These are phyloP conservation scores for Hycleus phaleratus DNA, from an alignment of 1,140 invertebrate genomes.

Conservation along the genomic window DNA sequence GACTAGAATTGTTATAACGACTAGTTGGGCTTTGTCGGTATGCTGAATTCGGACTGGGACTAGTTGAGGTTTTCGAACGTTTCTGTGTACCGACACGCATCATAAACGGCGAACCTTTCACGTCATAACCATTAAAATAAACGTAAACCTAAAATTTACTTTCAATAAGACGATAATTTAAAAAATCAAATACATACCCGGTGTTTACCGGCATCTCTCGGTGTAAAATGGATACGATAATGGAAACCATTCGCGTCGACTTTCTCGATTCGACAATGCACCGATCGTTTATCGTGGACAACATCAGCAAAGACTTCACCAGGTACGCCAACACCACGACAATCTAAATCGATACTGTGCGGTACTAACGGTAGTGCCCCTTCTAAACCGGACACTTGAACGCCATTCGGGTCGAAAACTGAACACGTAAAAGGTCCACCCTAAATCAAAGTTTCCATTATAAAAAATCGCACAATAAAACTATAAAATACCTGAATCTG, in stretches of 20 bases:
- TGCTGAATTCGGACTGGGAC: conserved; percentile 25
- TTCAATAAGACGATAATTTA: background rate
- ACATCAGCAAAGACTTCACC: conserved; percentile 86
- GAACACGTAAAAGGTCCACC: conserved; percentile 95
- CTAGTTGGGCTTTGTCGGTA: conserved; percentile 41
- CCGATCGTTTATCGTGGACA: conserved; percentile 71
- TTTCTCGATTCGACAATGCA: conserved; percentile 78
- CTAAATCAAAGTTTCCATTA: conserved; percentile 26
- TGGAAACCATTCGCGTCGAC: conserved; percentile 61
- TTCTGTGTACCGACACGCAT: conserved; percentile 66
- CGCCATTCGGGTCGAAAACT: conserved; percentile 90
- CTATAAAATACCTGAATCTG: conserved; percentile 67
- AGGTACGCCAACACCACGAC: conserved; percentile 72
- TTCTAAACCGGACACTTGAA: conserved; percentile 67
- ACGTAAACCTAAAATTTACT: conserved; percentile 62
- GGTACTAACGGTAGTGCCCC: conserved; percentile 67
- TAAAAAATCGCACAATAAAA: background rate
- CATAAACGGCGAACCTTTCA: conserved; percentile 83
- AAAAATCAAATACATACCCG: conserved; percentile 44
- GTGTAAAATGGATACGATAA: conserved; percentile 84
- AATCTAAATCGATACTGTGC: conserved; percentile 66
- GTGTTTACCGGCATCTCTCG: conserved; percentile 84
- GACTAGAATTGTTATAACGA: conserved; percentile 26
- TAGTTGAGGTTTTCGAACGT: conserved; percentile 36
- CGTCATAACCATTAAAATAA: conserved; percentile 91